phyloP scores from a whole-genome alignment of 2,113 vertebrate species.

The Gallinago jamesoni region DNA sequence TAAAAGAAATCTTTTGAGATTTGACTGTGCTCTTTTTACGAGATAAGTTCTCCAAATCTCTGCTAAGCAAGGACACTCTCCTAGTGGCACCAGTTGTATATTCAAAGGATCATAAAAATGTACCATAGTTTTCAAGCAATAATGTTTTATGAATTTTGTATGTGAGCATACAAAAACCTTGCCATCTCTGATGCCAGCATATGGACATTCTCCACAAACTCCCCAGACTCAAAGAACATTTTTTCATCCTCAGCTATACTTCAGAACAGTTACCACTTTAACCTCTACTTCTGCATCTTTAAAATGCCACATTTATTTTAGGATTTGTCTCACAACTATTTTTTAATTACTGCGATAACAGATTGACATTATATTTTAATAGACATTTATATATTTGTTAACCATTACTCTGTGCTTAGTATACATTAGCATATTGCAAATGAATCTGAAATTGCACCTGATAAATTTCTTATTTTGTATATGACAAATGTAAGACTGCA shows the following conservation, averaged over 20 bases:
- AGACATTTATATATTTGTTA: neutral
- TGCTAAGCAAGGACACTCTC: neutral
- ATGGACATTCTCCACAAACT: neutral
- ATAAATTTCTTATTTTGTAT: neutral
- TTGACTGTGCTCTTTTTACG: neutral
- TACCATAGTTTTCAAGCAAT: neutral
- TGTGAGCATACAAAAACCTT: neutral
- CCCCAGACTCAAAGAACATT: neutral
- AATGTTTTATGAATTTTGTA: neutral
- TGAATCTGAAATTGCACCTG: constrained; percentile 2
- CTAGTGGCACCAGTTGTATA: neutral
- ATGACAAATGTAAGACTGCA: neutral
- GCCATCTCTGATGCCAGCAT: neutral
- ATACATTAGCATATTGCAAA: neutral
- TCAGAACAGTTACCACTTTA: neutral
- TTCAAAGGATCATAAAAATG: neutral
- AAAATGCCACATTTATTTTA: neutral
- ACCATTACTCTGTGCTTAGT: neutral
- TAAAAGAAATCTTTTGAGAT: neutral
- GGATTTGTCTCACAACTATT: neutral
- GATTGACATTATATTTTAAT: neutral
- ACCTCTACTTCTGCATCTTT: neutral
- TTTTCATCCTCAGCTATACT: neutral
- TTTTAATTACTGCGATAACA: constrained; percentile 23
- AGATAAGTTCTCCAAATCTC: neutral